Evolutionary conservation across 2,888 invertebrate species (phyloP), one percentile per base, ranked within the genome.

Genomic region (Carabus problematicus): DNA sequence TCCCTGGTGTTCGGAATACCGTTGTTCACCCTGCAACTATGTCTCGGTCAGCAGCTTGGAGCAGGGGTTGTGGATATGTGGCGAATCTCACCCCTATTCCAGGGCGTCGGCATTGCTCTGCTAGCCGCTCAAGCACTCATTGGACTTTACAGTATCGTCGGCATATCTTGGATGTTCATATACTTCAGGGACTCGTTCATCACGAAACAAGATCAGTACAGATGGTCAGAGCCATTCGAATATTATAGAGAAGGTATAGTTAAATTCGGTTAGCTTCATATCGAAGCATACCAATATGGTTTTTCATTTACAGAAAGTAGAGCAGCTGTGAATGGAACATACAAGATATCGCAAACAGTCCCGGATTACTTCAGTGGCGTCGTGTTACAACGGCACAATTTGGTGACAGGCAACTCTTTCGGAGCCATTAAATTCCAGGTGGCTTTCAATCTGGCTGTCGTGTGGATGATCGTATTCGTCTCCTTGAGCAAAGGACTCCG

Each of bases 61-160:
- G 88, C 93, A 0, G 95, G 95, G 0, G 92, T 94, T 1, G 88
- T 95, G 70, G 94, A 94, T 75, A 95, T 95, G 95, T 96, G 95
- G 95, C 88, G 88, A 76, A 94, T 95, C 76, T 95, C 95, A 64
- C 96, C 96, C 0, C 88, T 95, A 75, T 95, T 95, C 79, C 91
- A 93, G 84, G 95, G 96, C 2, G 92, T 95, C 16, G 95, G 95
- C 14, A 89, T 95, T 62, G 89, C 94, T 0, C 81, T 95, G 73
- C 85, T 95, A 18, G 81, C 92, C 70, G 88, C 90, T 6, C 95
- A 95, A 79, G 91, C 91, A 4, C 84, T 93, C 59, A 88, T 94
- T 74, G 94, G 95, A 62, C 86, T 94, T 73, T 95, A 95, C 83
- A 94, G 94, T 76, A 91, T 94, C 66, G 88, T 95, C 41, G 93